Evolutionary conservation across 2,113 vertebrate species (phyloP).

Genomic region (Cheirogaleus medius): DNA sequence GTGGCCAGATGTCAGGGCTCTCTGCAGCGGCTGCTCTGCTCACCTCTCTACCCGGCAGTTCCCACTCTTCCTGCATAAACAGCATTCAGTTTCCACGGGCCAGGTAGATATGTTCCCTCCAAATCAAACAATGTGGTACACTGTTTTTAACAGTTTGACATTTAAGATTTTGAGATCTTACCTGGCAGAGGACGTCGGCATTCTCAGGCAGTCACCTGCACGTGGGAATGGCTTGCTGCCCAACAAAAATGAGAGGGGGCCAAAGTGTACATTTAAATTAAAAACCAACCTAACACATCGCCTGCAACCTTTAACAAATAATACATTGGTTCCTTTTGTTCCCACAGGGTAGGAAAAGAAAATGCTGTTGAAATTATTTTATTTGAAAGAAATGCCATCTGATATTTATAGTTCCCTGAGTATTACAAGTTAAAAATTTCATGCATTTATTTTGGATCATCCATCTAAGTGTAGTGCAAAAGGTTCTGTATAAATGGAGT

Average conservation of each 20-base stretch:
- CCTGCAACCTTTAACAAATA: constrained; percentile 34
- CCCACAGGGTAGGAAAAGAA: constrained; percentile 14
- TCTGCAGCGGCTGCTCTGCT: neutral
- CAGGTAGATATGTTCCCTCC: neutral
- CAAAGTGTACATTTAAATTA: neutral
- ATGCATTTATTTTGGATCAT: neutral
- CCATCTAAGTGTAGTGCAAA: neutral
- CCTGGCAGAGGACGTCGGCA: neutral
- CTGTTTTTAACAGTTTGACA: neutral
- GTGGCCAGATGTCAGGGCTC: too few species aligned
- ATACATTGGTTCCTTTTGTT: neutral
- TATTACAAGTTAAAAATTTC: neutral
- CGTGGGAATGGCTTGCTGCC: neutral
- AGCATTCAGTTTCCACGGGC: accelerated
- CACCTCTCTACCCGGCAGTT: neutral
- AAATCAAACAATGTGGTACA: neutral
- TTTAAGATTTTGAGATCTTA: neutral
- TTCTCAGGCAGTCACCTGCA: neutral
- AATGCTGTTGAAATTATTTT: constrained; percentile 44
- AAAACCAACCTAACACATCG: neutral
- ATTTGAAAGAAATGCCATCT: constrained; percentile 38
- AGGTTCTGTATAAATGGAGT: neutral
- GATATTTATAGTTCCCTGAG: constrained; percentile 24
- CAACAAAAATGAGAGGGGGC: neutral
- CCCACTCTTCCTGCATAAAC: accelerated